Evolutionary conservation across 2,113 vertebrate species (phyloP).

Genomic region (Candoia aspera): DNA sequence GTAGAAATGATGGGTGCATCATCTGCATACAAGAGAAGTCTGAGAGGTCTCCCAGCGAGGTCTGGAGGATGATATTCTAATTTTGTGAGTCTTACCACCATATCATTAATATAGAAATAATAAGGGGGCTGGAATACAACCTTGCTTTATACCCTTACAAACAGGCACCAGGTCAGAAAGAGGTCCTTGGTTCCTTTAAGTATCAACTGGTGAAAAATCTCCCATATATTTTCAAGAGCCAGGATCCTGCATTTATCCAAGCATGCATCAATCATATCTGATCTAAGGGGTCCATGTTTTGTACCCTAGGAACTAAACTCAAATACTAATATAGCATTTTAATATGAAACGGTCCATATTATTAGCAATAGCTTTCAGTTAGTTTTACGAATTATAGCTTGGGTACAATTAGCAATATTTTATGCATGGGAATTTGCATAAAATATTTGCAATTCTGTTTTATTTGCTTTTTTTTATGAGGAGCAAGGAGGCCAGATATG

Average conservation of each 20-base stretch:
- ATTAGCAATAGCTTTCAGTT: constrained; percentile 29
- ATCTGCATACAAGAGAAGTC: background rate
- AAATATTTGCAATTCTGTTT: constrained; percentile 33
- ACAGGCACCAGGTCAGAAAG: background rate
- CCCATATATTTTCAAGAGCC: background rate
- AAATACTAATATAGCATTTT: background rate
- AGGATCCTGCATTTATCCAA: background rate
- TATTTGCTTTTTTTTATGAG: constrained; percentile 22
- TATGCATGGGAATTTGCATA: constrained; percentile 32
- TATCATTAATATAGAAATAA: background rate
- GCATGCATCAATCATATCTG: background rate
- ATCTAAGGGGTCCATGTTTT: background rate
- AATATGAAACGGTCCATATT: background rate
- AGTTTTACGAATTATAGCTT: constrained; percentile 16
- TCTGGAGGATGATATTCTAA: background rate
- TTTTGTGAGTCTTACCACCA: background rate
- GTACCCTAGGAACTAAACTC: background rate
- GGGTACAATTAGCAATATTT: constrained; percentile 24
- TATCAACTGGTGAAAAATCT: background rate
- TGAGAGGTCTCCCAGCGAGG: background rate
- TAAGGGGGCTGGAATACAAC: background rate
- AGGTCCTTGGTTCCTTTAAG: background rate
- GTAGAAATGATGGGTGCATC: background rate
- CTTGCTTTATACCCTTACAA: background rate
- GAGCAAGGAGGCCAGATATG: constrained; percentile 41